Evolutionary conservation across 2,113 vertebrate species (phyloP), one percentile per base, ranked within the genome.

Genomic region (Coracopsis vasa): DNA sequence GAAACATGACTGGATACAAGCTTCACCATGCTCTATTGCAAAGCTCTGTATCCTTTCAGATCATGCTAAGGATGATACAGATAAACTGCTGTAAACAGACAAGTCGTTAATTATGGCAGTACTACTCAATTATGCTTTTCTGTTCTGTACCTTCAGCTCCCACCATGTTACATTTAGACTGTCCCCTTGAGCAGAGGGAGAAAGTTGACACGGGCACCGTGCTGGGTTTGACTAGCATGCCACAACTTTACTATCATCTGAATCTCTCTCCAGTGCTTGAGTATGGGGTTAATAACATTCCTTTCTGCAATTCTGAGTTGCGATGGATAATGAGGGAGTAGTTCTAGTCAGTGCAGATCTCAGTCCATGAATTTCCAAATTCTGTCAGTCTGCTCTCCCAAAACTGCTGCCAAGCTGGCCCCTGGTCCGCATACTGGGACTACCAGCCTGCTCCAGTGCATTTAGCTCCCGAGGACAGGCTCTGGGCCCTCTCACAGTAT

Each of bases 341-440:
- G 54, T 44, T 92, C 54, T 41, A 91, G 72, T 71, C 77, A 74
- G 60, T 13, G 42, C 39, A 67, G 47, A 84, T 79, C 77, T 92
- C 13, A 1, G 86, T 91, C 60, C 11, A 3, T 86, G 86, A 94
- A 79, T 91, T 95, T 56, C 84, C 82, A 90, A 94, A 93, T 96
- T 93, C 80, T 85, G 93, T 64, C 83, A 92, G 86, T 81, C 94
- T 97, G 93, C 86, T 95, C 56, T 94, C 61, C 65, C 73, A 29
- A 72, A 95, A 96, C 78, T 91, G 86, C 86, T 97, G 94, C 96
- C 94, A 92, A 95, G 64, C 94, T 91, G 86, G 91, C 86, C 96
- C 80, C 84, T 87, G 65, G 89, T 96, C 72, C 4, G 2, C 77
- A 81, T 16, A 8, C 86, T 75, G 93, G 89, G 80, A 94, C 61